Percentiles rank a stretch among this genome's conserved stretches.
Evolutionary conservation across 2,888 invertebrate genomes (phyloP).

Genomic region (Campoplex capitator): DNA sequence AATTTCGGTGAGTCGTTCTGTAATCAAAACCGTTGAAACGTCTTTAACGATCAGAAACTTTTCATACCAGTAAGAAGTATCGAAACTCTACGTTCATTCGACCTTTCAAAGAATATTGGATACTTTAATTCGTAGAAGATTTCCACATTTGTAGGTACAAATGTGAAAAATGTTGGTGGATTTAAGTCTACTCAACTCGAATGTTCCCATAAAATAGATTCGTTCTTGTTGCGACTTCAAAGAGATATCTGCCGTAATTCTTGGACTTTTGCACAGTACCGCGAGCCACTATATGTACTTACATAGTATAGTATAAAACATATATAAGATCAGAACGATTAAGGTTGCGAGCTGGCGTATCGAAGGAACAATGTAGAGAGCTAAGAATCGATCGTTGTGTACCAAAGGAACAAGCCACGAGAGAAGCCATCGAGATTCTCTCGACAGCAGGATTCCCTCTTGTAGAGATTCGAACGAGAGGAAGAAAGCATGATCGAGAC

Average conservation of each 20-base stretch:
- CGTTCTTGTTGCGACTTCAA: conserved; percentile 6
- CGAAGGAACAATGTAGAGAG: conserved; percentile 57
- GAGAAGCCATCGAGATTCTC: conserved; percentile 43
- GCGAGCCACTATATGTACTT: conserved; percentile 6
- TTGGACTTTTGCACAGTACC: neutral
- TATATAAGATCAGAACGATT: conserved; percentile 61
- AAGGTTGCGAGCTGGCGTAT: conserved; percentile 51
- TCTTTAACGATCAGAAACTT: neutral
- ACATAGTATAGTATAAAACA: conserved; percentile 17
- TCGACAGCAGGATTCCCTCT: conserved; percentile 17
- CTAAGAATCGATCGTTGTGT: conserved; percentile 28
- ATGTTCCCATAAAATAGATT: conserved; percentile 4
- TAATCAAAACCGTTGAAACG: neutral
- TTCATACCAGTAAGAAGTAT: neutral
- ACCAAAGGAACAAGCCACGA: conserved; percentile 28
- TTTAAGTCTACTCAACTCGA: neutral
- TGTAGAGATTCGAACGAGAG: conserved; percentile 12
- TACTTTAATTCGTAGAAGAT: neutral
- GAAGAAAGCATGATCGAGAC: conserved; percentile 5
- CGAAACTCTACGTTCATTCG: neutral
- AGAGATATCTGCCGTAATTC: conserved; percentile 31
- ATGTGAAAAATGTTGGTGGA: conserved; percentile 5
- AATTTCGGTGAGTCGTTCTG: too few species aligned
- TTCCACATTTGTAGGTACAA: neutral
- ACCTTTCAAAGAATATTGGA: neutral